Evolutionary conservation across 2,888 invertebrate species (phyloP), one percentile per base, ranked within the genome.

Genomic region (Thyatira batis): DNA sequence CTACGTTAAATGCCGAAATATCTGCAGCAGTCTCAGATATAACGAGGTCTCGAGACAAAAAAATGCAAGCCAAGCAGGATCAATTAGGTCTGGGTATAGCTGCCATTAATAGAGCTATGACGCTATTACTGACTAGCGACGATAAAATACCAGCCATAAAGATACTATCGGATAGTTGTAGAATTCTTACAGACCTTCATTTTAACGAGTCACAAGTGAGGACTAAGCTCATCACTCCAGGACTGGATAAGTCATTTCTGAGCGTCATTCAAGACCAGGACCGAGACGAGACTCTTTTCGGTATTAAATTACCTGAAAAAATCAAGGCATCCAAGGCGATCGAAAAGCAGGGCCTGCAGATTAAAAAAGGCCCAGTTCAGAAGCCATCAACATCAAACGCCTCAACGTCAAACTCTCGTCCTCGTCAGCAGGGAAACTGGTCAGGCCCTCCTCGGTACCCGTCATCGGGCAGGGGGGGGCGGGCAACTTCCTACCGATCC

Each of bases 381-480:
- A 49, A 27, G 1, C 3, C 17, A 21, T 9, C 20, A n/a, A 6
- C 33, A 2, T 8, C 2, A n/a, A 8, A 3, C 3, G 3, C 33
- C 3, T n/a, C 3, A 10, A 10, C 33, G 5, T 11, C 48, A 5
- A n/a, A 20, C 2, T 9, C 33, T 13, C 52, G 49, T 10, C 44
- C 50, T 8, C 33, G 25, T 8, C 49, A 21, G 50, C 62, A 65
- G 66, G 68, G 62, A 66, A 66, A 69, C 68, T 66, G 65, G 65
- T 17, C 60, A 55, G 60, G 45, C n/a, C n/a, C n/a, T n/a, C n/a
- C n/a, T n/a, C n/a, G n/a, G n/a, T n/a, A n/a, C n/a, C n/a, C n/a
- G n/a, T n/a, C n/a, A n/a, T n/a, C n/a, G n/a, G n/a, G n/a, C n/a
- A n/a, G 58, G 61, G 57, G 65, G 56, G 60, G 45, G 59, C 33